These are phyloP conservation scores for Polypedilum pembai DNA, from an alignment of 1,140 invertebrate genomes.

Conservation along the genomic window DNA sequence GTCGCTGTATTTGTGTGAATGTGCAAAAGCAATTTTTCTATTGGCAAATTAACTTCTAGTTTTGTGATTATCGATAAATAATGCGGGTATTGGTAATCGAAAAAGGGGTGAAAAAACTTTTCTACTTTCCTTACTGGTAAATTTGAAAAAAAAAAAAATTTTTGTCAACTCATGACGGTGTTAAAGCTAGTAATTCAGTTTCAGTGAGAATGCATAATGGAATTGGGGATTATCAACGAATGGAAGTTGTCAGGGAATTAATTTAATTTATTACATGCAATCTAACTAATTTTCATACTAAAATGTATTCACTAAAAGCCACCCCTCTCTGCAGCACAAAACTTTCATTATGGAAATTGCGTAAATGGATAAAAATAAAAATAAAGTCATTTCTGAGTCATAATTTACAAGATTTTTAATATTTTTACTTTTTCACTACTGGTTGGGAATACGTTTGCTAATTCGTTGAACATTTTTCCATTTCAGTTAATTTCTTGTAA, in stretches of 20 bases:
- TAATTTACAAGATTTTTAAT: conserved; percentile 15
- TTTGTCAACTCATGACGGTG: not conserved
- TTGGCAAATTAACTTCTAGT: not conserved
- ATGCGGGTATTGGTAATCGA: not conserved
- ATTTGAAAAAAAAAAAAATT: not conserved
- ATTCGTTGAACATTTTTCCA: too few relatives aligned
- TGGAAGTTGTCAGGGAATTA: conserved; percentile 8
- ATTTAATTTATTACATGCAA: conserved; percentile 19
- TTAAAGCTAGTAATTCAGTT: not conserved
- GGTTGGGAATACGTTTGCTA: too few relatives aligned
- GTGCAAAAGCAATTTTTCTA: not conserved
- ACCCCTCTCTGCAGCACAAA: not conserved
- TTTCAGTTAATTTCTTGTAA: too few relatives aligned
- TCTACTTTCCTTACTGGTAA: not conserved
- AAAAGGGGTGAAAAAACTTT: not conserved
- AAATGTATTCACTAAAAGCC: not conserved
- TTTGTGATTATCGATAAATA: not conserved
- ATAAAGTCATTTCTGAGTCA: not conserved
- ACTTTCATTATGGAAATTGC: conserved; percentile 13
- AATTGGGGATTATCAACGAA: not conserved
- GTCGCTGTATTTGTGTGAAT: not conserved
- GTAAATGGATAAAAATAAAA: conserved; percentile 6
- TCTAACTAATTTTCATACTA: conserved; percentile 7
- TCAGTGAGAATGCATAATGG: not conserved
- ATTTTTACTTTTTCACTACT: not conserved